Conservation (phyloP, 2,113 vertebrate genomes). For the Gymnocephalus cernua region DNA sequence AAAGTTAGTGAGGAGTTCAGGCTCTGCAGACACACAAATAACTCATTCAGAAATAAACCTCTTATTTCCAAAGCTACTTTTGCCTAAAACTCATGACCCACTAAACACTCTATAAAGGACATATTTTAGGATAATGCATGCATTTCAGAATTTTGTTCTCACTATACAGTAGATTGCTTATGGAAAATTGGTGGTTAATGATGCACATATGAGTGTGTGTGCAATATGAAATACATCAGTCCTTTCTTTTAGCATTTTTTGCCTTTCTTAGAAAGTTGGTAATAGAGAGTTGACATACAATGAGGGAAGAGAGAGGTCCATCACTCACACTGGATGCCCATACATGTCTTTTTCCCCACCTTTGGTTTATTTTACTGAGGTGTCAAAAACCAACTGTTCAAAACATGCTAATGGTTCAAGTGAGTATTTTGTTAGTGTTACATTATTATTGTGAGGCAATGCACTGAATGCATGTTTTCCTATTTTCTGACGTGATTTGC, state of each 20-base stretch:
- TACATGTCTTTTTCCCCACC: background rate
- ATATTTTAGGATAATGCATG: slow-evolving; percentile 12
- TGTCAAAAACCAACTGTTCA: background rate
- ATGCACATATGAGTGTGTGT: background rate
- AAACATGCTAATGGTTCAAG: background rate
- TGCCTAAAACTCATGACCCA: slow-evolving; percentile 2
- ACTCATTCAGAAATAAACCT: slow-evolving; percentile 46
- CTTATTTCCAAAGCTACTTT: slow-evolving; percentile 34
- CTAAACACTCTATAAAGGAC: background rate
- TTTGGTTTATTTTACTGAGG: background rate
- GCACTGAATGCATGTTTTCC: too few species aligned
- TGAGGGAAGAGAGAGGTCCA: too few species aligned
- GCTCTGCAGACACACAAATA: slow-evolving; percentile 22
- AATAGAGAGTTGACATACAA: background rate
- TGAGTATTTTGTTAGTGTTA: background rate
- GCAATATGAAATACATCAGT: background rate
- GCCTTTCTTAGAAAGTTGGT: background rate
- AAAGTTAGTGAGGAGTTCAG: slow-evolving; percentile 4
- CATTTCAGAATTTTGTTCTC: background rate
- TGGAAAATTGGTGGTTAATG: background rate
- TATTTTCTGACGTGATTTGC: too few species aligned
- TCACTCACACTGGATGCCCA: background rate
- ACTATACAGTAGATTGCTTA: background rate
- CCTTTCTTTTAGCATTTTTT: background rate
- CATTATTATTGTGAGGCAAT: background rate